Evolutionary conservation across 2,113 vertebrate species (phyloP).

Genomic region (Kryptolebias marmoratus): DNA sequence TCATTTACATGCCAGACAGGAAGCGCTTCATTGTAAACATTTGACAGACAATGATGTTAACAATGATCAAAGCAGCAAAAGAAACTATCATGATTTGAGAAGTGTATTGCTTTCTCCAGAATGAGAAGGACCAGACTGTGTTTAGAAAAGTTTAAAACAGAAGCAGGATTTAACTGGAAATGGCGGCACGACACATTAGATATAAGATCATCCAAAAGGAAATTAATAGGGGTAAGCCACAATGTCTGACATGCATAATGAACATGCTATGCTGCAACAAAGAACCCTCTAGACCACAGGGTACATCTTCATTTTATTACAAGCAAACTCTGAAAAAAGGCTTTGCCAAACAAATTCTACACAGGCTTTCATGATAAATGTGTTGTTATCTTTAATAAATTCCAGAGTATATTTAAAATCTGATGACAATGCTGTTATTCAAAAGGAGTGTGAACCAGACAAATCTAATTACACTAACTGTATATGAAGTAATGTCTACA

Average conservation of each 20-base stretch:
- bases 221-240: conserved; percentile 35
- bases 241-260: conserved; percentile 28
- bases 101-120: conserved; percentile 20
- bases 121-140: conserved; percentile 18
- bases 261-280: conserved; percentile 14
- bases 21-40: conserved; percentile 45
- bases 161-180: conserved; percentile 42
- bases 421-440: conserved; percentile 1
- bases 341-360: not conserved
- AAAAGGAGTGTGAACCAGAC: conserved; percentile 21
- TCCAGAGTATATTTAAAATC: not conserved
- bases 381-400: not conserved
- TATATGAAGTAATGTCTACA: conserved; percentile 51
- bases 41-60: conserved; percentile 42
- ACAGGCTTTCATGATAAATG: not conserved
- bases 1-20: conserved; percentile 52
- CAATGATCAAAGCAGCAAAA: conserved; percentile 35
- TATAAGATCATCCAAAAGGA: conserved; percentile 25
- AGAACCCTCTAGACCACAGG: conserved; percentile 5
- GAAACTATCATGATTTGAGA: conserved; percentile 42
- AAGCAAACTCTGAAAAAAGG: conserved; percentile 6
- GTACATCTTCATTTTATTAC: conserved; percentile 2
- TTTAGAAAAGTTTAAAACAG: conserved; percentile 36
- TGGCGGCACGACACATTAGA: conserved; percentile 20
- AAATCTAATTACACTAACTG: conserved; percentile 40